Base-by-base conservation (phyloP, 2,888 invertebrate genomes). In the Acronicta alni region DNA sequence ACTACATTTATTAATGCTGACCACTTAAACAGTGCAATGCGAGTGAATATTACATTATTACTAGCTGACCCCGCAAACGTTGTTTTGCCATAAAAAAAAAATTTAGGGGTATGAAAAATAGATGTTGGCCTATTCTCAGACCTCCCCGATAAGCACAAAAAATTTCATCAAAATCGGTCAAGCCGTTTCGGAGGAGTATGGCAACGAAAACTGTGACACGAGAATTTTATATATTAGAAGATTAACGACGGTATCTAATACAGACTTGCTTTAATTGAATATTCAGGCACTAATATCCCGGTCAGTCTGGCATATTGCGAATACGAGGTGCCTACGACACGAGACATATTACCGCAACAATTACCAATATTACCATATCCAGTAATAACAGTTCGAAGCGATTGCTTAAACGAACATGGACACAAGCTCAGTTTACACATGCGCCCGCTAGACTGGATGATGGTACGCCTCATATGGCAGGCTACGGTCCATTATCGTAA, bases 401-500 rank as follows among this genome's bases (percentile, higher is more conserved):
- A 63, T 75, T 75, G 57, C 72, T 51, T 46, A 59, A 75, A 49
- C 53, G 37, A 56, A 47, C 42, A 54, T 42, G 56, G 16, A 37
- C 57, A 46, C 45, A n/a, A 35, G 57, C 38, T 14, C 41, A 53
- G 43, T 46, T 37, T 38, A 51, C 51, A 55, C 35, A 51, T 48
- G 30, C 41, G 51, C 26, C 60, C 53, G 26, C 47, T 61, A 55
- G 59, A 17, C 32, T 48, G 54, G 44, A 17, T 44, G 12, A 10
- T 12, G 12, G 26, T 26, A 52, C 49, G 23, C 53, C n/a, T 41
- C 51, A 44, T 37, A 38, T 18, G 30, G 17, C 30, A 30, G 32
- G 51, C 51, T 38, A 45, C 75, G 46, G 20, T 59, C 81, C 83
- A 87, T 84, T 87, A 86, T 80, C 77, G 81, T 84, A 87, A 87